phyloP scores from a whole-genome alignment of 1,140 invertebrate genomes.

The Planococcus citri region DNA sequence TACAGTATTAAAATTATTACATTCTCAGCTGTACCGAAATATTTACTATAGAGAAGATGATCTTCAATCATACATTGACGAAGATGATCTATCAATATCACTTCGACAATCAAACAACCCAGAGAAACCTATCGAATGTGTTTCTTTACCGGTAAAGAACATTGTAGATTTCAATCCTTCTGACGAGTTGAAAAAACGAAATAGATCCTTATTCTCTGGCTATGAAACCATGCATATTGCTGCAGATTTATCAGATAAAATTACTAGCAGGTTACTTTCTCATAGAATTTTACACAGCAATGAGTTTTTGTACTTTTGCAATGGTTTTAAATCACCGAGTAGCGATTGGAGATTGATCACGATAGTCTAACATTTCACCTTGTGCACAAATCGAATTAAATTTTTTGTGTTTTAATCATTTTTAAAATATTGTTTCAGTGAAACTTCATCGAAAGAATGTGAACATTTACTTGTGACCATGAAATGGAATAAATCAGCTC shows the following conservation, averaged over 20 bases:
- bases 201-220: not conserved
- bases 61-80: not conserved
- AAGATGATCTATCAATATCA: not conserved
- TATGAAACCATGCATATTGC: not conserved
- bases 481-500: not conserved
- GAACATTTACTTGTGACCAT: slow-evolving; percentile 9
- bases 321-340: too few species aligned
- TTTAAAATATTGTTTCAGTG: too few species aligned
- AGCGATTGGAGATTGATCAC: too few species aligned
- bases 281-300: not conserved
- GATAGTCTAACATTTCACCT: too few species aligned
- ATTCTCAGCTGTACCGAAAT: not conserved
- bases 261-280: not conserved
- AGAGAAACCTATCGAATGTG: not conserved
- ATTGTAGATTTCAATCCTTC: not conserved
- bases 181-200: not conserved
- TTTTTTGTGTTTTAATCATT: too few species aligned
- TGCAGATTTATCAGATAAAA: slow-evolving; percentile 2
- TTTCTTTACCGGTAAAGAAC: slow-evolving; percentile 1
- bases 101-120: not conserved
- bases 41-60: not conserved
- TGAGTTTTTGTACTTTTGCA: not conserved
- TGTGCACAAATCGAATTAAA: too few species aligned
- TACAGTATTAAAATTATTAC: not conserved
- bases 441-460: not conserved